Conservation (phyloP, 2,888 invertebrate genomes). For the Conops quadrifasciatus region DNA sequence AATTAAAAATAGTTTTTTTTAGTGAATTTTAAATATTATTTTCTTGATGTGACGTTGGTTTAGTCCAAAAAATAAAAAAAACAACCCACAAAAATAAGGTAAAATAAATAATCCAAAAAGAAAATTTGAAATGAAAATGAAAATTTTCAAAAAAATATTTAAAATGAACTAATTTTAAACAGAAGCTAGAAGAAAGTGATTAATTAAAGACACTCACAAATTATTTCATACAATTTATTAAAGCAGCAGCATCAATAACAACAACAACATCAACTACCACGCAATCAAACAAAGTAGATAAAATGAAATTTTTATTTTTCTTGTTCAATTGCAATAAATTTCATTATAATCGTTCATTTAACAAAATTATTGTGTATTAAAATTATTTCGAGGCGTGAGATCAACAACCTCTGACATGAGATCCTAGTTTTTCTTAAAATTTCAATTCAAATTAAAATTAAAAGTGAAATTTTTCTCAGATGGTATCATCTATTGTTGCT, state of each 20-base stretch:
- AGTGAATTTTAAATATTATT: too few species aligned
- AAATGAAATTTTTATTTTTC: neutral
- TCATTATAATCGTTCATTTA: neutral
- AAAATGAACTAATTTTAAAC: neutral
- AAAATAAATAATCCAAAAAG: too few species aligned
- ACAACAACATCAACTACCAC: neutral
- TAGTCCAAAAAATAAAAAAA: neutral
- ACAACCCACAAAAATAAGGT: neutral
- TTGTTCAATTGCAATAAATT: conserved; percentile 1
- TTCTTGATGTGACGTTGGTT: too few species aligned
- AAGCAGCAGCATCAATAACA: neutral
- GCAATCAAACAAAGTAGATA: neutral
- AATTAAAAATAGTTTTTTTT: neutral
- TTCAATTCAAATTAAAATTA: too few species aligned
- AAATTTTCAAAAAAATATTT: too few species aligned
- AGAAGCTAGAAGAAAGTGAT: neutral
- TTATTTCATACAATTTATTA: neutral
- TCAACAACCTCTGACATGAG: neutral
- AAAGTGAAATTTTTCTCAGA: too few species aligned
- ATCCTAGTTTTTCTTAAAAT: neutral
- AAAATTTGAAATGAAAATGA: too few species aligned
- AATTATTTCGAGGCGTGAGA: neutral
- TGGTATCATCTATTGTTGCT: too few species aligned
- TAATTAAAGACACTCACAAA: neutral
- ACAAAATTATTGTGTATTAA: too few species aligned